Conservation (phyloP, 2,797 vertebrate species). For the Microhierax caerulescens region DNA sequence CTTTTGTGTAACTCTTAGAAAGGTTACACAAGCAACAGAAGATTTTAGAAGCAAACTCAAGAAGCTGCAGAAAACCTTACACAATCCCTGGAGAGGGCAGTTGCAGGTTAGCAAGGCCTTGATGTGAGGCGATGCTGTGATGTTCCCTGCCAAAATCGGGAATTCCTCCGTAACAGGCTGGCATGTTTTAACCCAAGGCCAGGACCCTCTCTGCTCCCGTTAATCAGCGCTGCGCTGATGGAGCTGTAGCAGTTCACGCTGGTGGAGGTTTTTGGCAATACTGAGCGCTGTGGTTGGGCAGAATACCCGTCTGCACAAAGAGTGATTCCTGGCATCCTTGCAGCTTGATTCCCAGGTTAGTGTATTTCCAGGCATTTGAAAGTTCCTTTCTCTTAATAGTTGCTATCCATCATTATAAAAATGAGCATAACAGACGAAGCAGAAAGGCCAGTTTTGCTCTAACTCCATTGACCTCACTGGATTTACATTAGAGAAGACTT, state of each 20-base stretch:
- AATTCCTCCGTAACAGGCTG: background rate
- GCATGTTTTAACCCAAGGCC: background rate
- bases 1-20: background rate
- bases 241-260: background rate
- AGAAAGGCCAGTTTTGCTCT: conserved; percentile 3
- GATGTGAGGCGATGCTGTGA: background rate
- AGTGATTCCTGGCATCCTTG: background rate
- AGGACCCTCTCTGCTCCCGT: background rate
- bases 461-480: conserved; percentile 23
- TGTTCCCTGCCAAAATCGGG: background rate
- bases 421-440: background rate
- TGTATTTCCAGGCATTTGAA: background rate
- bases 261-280: background rate
- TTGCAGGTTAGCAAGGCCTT: background rate
- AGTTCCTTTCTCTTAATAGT: background rate
- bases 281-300: background rate
- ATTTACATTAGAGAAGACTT: conserved; percentile 45
- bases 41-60: background rate
- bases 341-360: conserved; percentile 3
- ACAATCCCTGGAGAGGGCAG: background rate
- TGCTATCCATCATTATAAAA: conserved; percentile 29
- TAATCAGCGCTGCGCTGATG: background rate
- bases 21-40: background rate
- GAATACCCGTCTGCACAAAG: background rate
- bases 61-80: background rate